Evolutionary conservation across 2,888 invertebrate species (phyloP), one percentile per base, ranked within the genome.

Genomic region (Eudasyphora cyanicolor): DNA sequence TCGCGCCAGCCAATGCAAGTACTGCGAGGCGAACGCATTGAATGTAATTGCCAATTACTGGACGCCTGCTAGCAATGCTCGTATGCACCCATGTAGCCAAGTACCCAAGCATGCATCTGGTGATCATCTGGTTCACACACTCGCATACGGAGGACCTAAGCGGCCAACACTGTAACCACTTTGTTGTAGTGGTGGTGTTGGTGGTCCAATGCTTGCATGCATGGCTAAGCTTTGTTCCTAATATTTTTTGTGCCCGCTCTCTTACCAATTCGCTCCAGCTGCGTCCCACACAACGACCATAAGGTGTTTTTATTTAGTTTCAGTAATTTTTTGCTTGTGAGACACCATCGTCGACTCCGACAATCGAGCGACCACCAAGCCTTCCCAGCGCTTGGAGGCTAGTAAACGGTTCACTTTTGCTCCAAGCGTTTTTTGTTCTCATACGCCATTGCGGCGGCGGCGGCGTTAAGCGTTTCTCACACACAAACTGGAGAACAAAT

Each of bases 41-140:
- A 76, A 76, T 84, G 86, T 88, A 88, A 88, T 88, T 88, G 88
- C 78, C 88, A 88, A 88, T 88, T 88, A 88, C 86, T 87, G 86
- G 76, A 85, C 84, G 86, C 85, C 81, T 86, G 85, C 84, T 77
- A 49, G 81, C 77, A 82, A 64, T 60, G n/a, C n/a, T n/a, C n/a
- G n/a, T n/a, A 49, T 69, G 51, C 42, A 73, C n/a, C n/a, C n/a
- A n/a, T n/a, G n/a, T n/a, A n/a, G n/a, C n/a, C n/a, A n/a, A n/a
- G n/a, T n/a, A n/a, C n/a, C n/a, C 49, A 35, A 14, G 8, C 76
- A 49, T 67, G 17, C 67, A 71, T 27, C 27, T 67, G 64, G 77
- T 69, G 17, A 35, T 21, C 24, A 1, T 49, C 54, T 21, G 54
- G 57, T 57, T 57, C 57, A 57, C 57, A 57, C 14, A n/a, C 4